Base-by-base conservation (phyloP, 1,140 invertebrate species). In the Myzus persicae region DNA sequence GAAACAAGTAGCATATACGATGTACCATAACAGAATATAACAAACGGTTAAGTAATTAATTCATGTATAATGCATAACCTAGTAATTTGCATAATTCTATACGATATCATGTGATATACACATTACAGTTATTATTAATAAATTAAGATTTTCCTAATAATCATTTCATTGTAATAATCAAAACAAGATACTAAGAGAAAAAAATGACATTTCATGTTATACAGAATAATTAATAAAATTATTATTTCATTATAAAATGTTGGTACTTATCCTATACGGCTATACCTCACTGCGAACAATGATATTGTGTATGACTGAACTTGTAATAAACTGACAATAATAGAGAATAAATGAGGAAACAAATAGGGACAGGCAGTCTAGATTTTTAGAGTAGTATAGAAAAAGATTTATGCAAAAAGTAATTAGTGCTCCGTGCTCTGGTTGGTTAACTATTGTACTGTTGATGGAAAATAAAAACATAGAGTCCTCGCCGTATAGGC, bases 81-180 rank as follows among this genome's bases (percentile, higher is more conserved):
- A 76, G 59, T 76, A n/a, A 76, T 76, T 76, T 76, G 59, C 59
- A 76, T 76, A n/a, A 76, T n/a, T 76, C n/a, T n/a, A 36, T 76
- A 36, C 14, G n/a, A 76, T 76, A 76, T n/a, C 14, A 76, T n/a
- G 59, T 14, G 14, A 76, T 76, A 14, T 36, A 14, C n/a, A 76
- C n/a, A 76, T 76, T 36, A 76, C 14, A 76, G 14, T 76, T n/a
- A 76, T 76, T 76, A n/a, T 76, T n/a, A 76, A n/a, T 76, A 76
- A 76, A 76, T 76, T n/a, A 76, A n/a, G 59, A 76, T 76, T 76
- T 76, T 76, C n/a, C 59, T n/a, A 36, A 76, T 36, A 76, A 76
- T 67, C 31, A 67, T 31, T 67, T 0, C n/a, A 67, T 67, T 31
- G 20, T 67, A 31, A 67, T 67, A 67, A 67, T 5, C 31, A 67